These are phyloP conservation scores for Propsilocerus akamusi DNA, from an alignment of 1,140 invertebrate species.

Conservation along the genomic window DNA sequence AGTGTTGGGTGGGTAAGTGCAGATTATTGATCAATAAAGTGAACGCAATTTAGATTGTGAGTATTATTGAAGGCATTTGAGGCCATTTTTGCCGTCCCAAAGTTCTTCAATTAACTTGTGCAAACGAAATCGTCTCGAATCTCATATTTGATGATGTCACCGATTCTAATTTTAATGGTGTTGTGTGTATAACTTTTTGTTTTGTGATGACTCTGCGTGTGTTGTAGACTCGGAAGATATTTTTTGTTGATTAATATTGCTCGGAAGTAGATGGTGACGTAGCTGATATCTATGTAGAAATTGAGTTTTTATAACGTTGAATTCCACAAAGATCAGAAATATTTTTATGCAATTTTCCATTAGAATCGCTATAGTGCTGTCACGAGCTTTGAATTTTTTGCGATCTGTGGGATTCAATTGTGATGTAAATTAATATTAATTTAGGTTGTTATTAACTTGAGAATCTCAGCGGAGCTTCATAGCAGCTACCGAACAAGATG, in stretches of 20 bases:
- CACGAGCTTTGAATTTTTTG: background rate
- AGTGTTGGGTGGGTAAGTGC: background rate
- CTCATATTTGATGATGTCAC: background rate
- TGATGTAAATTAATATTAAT: background rate
- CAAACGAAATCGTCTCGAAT: background rate
- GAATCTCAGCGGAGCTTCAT: background rate
- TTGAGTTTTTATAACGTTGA: background rate
- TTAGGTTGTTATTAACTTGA: background rate
- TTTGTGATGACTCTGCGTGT: background rate
- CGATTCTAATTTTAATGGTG: background rate
- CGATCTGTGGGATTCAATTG: background rate
- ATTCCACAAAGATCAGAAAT: background rate
- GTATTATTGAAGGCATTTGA: background rate
- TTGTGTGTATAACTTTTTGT: background rate
- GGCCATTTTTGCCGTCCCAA: background rate
- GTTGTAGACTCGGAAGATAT: background rate
- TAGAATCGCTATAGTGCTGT: background rate
- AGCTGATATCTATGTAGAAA: background rate
- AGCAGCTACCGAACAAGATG: background rate
- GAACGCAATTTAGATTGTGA: too few species aligned
- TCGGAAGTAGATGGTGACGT: background rate
- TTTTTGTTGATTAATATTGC: background rate
- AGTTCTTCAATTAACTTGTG: background rate
- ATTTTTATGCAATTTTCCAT: background rate
- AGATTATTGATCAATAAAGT: too few species aligned